Evolutionary conservation across 2,797 vertebrate genomes (phyloP).

Genomic region (Sylvilagus floridanus): DNA sequence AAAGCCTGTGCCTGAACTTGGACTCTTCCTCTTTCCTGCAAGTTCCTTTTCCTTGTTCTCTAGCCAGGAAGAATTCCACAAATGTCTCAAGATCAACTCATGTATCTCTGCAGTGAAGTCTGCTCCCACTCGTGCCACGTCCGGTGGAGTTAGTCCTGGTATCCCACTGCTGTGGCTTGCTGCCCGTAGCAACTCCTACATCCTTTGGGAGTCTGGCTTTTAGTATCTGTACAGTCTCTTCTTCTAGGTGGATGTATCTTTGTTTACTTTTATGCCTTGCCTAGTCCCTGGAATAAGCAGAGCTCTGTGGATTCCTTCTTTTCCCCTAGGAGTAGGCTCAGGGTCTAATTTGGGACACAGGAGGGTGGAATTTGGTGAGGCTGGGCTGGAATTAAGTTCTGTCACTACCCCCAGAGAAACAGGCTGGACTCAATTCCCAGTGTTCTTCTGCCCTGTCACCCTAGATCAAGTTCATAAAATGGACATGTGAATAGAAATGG

Average conservation of each 20-base stretch:
- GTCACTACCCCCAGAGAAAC: neutral
- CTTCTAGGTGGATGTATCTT: neutral
- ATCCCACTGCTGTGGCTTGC: neutral
- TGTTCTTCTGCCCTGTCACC: neutral
- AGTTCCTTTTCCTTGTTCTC: neutral
- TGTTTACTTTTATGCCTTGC: neutral
- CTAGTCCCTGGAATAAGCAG: neutral
- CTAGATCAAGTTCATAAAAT: neutral
- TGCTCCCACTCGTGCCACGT: neutral
- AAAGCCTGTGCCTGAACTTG: neutral
- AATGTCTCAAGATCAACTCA: neutral
- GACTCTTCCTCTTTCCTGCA: neutral
- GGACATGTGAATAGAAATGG: neutral
- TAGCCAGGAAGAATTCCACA: neutral
- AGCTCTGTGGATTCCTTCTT: neutral
- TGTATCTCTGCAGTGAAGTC: neutral
- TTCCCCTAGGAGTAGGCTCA: neutral
- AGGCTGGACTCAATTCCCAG: neutral
- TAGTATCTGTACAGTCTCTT: neutral
- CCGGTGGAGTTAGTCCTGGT: neutral
- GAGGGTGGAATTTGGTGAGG: neutral
- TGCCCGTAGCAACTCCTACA: accelerated
- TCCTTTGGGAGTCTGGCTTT: neutral
- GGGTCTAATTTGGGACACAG: neutral
- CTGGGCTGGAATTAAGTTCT: no score